Percentiles rank a stretch among this genome's conserved stretches.
These are phyloP conservation scores for Palythoa caribaeorum DNA, from an alignment of 92 coral and sea anemone genomes.

Conservation along the genomic window DNA sequence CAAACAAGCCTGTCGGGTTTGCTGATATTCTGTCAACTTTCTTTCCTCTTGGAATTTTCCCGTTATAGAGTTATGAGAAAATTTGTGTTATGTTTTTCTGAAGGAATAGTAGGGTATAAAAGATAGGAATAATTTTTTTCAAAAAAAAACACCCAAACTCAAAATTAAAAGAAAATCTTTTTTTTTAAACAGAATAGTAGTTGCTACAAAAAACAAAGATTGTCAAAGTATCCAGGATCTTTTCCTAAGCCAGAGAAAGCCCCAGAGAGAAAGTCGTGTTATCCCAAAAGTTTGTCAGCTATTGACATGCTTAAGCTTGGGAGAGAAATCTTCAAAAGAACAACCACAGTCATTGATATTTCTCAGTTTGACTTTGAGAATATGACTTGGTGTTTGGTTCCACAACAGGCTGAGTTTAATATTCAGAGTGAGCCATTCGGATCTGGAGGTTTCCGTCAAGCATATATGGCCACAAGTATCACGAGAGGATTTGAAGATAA, in stretches of 20 bases:
- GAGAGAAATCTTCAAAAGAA: neutral
- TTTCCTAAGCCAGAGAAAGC: neutral
- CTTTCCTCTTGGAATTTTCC: neutral
- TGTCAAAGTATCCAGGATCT: neutral
- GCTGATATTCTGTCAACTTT: neutral
- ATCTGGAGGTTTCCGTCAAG: slow-evolving; percentile 1
- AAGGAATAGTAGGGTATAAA: neutral
- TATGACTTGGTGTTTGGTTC: neutral
- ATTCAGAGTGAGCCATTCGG: neutral
- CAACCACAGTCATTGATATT: neutral
- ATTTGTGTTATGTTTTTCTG: neutral
- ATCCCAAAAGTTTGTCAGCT: neutral
- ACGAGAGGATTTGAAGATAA: neutral
- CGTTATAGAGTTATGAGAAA: neutral
- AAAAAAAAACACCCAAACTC: neutral
- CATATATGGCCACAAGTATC: neutral
- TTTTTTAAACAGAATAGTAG: neutral
- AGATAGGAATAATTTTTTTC: neutral
- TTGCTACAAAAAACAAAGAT: neutral
- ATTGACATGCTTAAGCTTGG: neutral
- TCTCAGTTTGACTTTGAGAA: neutral
- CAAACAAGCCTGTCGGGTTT: neutral
- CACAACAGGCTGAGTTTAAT: neutral
- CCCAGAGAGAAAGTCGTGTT: neutral
- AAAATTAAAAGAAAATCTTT: neutral